phyloP scores from a whole-genome alignment of 2,888 invertebrate genomes.

The Heliconius hortense region DNA sequence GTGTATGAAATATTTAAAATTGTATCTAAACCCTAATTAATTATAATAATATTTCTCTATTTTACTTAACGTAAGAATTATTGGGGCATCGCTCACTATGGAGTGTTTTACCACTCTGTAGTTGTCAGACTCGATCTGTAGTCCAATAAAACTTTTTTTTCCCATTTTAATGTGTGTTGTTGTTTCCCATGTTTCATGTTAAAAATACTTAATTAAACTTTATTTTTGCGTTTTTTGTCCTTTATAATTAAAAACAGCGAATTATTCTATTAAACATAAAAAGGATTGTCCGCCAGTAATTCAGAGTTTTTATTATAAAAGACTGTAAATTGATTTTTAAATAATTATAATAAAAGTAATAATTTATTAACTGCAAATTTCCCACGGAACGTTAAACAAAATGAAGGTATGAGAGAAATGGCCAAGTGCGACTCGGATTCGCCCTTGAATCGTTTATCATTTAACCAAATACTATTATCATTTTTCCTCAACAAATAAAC shows the following conservation, averaged over 20 bases:
- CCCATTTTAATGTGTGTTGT: no score
- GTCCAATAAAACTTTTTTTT: background rate
- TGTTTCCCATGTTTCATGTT: background rate
- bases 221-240: background rate
- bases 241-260: background rate
- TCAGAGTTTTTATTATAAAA: background rate
- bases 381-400: background rate
- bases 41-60: no score
- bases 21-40: no score
- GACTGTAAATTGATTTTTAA: background rate
- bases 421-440: background rate
- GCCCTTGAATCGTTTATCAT: no score
- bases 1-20: no score
- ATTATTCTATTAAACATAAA: background rate
- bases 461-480: background rate
- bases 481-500: background rate
- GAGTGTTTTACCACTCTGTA: no score
- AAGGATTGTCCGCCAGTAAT: background rate
- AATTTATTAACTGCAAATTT: background rate
- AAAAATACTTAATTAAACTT: background rate
- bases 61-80: no score
- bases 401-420: background rate
- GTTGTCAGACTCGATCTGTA: no score
- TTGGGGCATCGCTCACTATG: no score
- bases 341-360: background rate